phyloP scores from a whole-genome alignment of 2,113 vertebrate genomes.

The Hydropotes inermis region DNA sequence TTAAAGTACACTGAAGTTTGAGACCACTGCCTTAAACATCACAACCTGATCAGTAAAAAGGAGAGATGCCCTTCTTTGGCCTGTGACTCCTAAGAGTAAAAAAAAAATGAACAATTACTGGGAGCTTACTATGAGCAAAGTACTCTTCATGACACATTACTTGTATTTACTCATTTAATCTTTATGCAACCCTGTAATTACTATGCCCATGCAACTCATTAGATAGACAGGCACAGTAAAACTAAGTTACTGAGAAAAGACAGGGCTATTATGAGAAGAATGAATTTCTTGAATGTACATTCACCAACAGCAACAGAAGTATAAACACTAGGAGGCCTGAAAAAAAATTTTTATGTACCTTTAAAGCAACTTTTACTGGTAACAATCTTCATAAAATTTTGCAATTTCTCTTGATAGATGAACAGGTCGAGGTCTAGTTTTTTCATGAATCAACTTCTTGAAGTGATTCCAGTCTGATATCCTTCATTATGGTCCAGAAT shows the following conservation, averaged over 20 bases:
- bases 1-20: not conserved
- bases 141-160: not conserved
- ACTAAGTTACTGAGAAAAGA: not conserved
- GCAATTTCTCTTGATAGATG: conserved; percentile 12
- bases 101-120: not conserved
- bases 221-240: not conserved
- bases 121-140: not conserved
- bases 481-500: not conserved
- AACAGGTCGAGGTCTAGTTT: not conserved
- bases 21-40: not conserved
- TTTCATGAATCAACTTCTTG: not conserved
- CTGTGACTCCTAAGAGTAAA: not conserved
- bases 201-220: not conserved
- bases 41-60: not conserved
- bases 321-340: not conserved
- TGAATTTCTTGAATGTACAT: not conserved
- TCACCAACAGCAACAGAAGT: not conserved
- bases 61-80: not conserved
- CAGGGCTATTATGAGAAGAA: not conserved
- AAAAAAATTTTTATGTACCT: not conserved
- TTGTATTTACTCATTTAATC: not conserved
- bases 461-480: not conserved
- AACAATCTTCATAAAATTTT: not conserved
- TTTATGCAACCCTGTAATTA: not conserved
- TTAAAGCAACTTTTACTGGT: not conserved